Base-by-base conservation (phyloP, 2,113 vertebrate genomes). In the Octodon degus region DNA sequence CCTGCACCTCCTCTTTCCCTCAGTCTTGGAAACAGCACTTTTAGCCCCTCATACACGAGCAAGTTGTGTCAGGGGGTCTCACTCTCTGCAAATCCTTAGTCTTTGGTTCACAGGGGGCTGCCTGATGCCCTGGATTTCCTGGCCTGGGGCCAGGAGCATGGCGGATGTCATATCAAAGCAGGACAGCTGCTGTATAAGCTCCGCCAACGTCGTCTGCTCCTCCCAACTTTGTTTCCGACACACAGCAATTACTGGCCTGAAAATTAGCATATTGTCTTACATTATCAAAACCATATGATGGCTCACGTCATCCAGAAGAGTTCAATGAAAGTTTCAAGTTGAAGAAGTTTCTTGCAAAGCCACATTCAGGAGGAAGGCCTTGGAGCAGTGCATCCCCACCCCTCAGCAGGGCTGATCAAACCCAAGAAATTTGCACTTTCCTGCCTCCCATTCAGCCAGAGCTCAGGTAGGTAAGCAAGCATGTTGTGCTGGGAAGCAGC, bases 221-320 rank as follows among this genome's bases (percentile, higher is more conserved):
- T 80, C 58, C 87, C 43, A 24, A n/a, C 47, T 81, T 32, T 5
- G 93, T 37, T 94, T 89, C 96, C 2, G 0, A 40, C 63, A 10
- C 16, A 8, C 24, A 20, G n/a, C 32, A 7, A n/a, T 88, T 83
- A 47, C 67, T 72, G 80, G 90, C 47, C 76, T 53, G 87, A 72
- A 90, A 53, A 96, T 93, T 74, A 80, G 25, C 24, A 20, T 91
- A 88, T 93, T 88, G 72, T 20, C 88, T 94, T 89, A 37, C 34
- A 43, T 80, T 43, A 96, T 96, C 50, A 67, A 93, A 94, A 82
- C 85, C 91, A 70, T 43, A 79, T 43, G 77, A 84, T 0, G 79
- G 37, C 63, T 72, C 8, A 47, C 8, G 10, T 74, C 67, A 58
- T 37, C 60, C 20, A 40, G 19, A 47, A 47, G 88, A 81, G 62